Base-by-base conservation (phyloP, 2,113 vertebrate genomes). In the Tychaedon coryphoeus region DNA sequence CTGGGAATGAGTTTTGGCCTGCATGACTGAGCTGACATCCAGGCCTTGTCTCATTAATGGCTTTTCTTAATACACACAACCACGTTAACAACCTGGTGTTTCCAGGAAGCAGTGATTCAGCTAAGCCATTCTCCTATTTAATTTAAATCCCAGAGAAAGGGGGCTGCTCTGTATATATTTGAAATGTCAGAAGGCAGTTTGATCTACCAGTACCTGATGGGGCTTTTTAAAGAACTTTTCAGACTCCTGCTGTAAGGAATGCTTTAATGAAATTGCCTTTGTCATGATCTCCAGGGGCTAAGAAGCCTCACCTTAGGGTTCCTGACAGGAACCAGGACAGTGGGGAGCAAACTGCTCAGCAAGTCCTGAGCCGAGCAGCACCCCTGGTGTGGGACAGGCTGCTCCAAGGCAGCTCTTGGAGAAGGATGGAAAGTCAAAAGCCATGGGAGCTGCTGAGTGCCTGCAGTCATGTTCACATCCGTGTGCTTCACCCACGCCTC, bases 1-100 rank as follows among this genome's bases (percentile, higher is more conserved):
- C 28, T 73, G 62, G 78, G 64, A 94, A 90, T 70, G 24, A 85
- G 36, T 76, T 73, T 31, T 38, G 79, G 71, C 45, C 42, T 58
- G 66, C 53, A 29, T 34, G 58, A 54, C 71, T 72, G 84, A 86
- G 47, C 61, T 60, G 36, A 62, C 87, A 64, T 9, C 0, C 4
- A 62, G 75, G 47, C 58, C 88, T 22, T 24, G 16, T 20, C 86
- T 77, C n/a, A 1, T 77, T 77, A 87, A 81, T 8, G 50, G 70
- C n/a, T 75, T 47, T 80, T 50, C 67, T 66, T 76, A 47, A 92
- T 43, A 54, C 36, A 31, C 43, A 72, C 72, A 83, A 42, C 62
- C n/a, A 47, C 12, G 1, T 34, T 72, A 82, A 69, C 50, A 72
- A 71, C 51, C 25, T 57, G 22, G 14, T 48, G 42, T 64, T 93